Conservation (phyloP, 2,113 vertebrate genomes). For the Myodes glareolus region DNA sequence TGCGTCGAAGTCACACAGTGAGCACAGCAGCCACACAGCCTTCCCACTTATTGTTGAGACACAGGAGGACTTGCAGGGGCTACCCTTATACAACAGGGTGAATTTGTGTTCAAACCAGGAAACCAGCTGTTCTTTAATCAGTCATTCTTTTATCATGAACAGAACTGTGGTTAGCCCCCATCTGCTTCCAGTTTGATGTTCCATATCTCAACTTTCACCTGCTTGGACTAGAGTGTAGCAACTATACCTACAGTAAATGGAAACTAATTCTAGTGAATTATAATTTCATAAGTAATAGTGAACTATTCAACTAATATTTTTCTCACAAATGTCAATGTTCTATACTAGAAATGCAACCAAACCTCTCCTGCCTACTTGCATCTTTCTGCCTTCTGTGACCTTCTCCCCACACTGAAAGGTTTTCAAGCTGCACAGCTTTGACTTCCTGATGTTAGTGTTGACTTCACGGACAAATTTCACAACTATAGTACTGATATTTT, state of each 20-base stretch:
- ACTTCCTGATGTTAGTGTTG: slow-evolving; percentile 51
- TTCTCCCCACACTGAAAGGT: not conserved
- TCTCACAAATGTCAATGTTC: slow-evolving; percentile 39
- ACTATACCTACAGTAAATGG: slow-evolving; percentile 53
- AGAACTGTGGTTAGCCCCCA: slow-evolving; percentile 88
- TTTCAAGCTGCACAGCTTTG: slow-evolving; percentile 65
- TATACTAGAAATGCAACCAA: slow-evolving; percentile 64
- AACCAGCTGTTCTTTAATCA: slow-evolving; percentile 85
- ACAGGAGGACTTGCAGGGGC: slow-evolving; percentile 43
- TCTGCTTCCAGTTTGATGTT: slow-evolving; percentile 88
- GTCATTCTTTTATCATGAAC: slow-evolving; percentile 85
- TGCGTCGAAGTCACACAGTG: not conserved
- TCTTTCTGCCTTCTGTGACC: slow-evolving; percentile 46
- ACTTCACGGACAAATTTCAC: slow-evolving; percentile 34
- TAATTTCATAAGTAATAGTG: not conserved
- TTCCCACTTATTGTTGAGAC: slow-evolving; percentile 63
- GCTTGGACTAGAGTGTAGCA: slow-evolving; percentile 77
- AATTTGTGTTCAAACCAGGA: slow-evolving; percentile 84
- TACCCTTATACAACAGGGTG: slow-evolving; percentile 45
- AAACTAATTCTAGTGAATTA: slow-evolving; percentile 49
- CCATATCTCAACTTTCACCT: slow-evolving; percentile 86
- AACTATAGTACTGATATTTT: slow-evolving; percentile 52
- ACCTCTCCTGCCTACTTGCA: slow-evolving; percentile 58
- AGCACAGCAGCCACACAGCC: not conserved
- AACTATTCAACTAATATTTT: slow-evolving; percentile 54